phyloP scores from a whole-genome alignment of 2,888 invertebrate species.

The Incurvaria masculella region DNA sequence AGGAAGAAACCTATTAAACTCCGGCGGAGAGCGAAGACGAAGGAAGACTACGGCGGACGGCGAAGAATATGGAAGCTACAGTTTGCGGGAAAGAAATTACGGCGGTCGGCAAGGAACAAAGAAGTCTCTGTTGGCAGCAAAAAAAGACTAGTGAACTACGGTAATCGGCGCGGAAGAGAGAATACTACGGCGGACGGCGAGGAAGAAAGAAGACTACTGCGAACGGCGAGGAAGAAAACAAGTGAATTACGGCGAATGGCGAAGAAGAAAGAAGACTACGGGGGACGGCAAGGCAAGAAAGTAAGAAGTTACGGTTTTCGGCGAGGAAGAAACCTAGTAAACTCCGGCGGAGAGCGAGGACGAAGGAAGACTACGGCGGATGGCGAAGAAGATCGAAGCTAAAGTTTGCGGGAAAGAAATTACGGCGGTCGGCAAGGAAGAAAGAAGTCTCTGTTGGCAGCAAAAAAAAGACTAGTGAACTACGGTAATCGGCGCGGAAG shows the following conservation, averaged over 20 bases:
- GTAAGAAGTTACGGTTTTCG: background rate
- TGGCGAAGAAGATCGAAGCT: slow-evolving; percentile 1
- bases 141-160: too few relatives aligned
- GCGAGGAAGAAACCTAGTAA: slow-evolving; percentile 1
- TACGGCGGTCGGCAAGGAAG: too few relatives aligned
- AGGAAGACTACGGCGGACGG: background rate
- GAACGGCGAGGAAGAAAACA: too few relatives aligned
- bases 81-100: too few relatives aligned
- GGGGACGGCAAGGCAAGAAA: background rate
- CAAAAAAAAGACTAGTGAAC: background rate
- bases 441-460: background rate
- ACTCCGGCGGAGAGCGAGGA: background rate
- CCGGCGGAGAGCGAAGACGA: background rate
- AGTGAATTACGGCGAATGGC: background rate
- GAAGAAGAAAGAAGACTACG: background rate
- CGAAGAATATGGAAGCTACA: too few relatives aligned
- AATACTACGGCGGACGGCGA: too few relatives aligned
- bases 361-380: background rate
- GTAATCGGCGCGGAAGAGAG: too few relatives aligned
- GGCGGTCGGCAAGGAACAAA: too few relatives aligned
- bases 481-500: too few relatives aligned
- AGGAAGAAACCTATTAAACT: background rate
- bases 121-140: too few relatives aligned
- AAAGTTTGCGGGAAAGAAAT: background rate
- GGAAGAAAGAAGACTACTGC: too few relatives aligned